Conservation (phyloP, 1,140 invertebrate species). For the Ceratina japonica region DNA sequence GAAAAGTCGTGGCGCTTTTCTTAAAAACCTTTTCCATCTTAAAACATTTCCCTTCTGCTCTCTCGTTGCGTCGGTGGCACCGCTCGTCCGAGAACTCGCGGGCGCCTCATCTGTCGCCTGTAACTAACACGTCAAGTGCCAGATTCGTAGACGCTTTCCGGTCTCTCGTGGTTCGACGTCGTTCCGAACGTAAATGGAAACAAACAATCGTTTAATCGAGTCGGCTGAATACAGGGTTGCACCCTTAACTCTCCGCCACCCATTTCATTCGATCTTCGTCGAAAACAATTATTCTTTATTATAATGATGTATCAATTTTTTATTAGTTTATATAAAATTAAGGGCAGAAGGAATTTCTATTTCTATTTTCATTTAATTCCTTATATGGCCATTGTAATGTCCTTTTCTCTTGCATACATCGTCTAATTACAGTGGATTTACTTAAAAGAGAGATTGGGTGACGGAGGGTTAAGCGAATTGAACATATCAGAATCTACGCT, state of each 20-base stretch:
- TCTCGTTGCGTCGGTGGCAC: neutral
- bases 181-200: neutral
- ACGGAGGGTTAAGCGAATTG: constrained; percentile 37
- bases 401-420: too few relatives aligned
- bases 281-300: neutral
- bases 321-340: too few relatives aligned
- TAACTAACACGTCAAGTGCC: constrained; percentile 28
- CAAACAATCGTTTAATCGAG: constrained; percentile 31
- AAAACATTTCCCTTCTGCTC: neutral
- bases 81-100: neutral
- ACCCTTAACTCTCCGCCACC: constrained; percentile 32
- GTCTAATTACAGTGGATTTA: neutral
- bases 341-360: too few relatives aligned
- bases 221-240: constrained; percentile 45
- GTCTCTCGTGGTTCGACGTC: constrained; percentile 17
- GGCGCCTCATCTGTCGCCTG: neutral
- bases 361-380: too few relatives aligned
- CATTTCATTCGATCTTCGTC: neutral
- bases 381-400: too few relatives aligned
- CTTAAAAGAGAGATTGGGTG: constrained; percentile 1
- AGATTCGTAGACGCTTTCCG: constrained; percentile 19
- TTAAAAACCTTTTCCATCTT: too few relatives aligned
- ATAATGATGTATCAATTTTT: too few relatives aligned
- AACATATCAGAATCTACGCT: constrained; percentile 49
- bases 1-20: too few relatives aligned